These are phyloP conservation scores for Prochilodus magdalenae DNA, from an alignment of 2,113 vertebrate genomes.

Conservation along the genomic window DNA sequence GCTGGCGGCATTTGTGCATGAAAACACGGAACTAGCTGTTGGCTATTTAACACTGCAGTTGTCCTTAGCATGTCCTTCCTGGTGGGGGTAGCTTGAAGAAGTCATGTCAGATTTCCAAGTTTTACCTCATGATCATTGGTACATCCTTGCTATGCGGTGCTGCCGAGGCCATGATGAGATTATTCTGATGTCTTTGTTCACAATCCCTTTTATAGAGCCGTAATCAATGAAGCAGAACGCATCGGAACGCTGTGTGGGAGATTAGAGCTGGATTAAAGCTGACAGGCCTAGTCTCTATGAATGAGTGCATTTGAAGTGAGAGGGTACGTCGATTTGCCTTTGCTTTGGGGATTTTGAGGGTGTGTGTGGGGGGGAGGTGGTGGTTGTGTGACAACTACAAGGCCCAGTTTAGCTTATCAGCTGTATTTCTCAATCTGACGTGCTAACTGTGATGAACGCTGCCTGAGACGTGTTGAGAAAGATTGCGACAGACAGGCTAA, in stretches of 20 bases:
- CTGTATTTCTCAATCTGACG: constrained; percentile 22
- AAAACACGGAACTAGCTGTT: too few relatives aligned
- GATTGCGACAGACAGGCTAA: constrained; percentile 22
- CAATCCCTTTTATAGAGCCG: constrained; percentile 38
- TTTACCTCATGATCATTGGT: background rate
- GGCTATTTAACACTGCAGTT: background rate
- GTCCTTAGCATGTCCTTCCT: background rate
- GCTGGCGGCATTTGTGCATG: too few relatives aligned
- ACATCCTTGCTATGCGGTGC: constrained; percentile 16
- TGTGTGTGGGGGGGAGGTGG: background rate
- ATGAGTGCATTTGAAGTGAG: constrained; percentile 35
- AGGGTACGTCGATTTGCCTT: constrained; percentile 29
- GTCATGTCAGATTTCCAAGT: background rate
- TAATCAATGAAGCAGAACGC: constrained; percentile 52
- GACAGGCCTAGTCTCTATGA: constrained; percentile 32
- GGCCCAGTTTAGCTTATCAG: background rate
- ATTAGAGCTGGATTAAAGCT: constrained; percentile 44
- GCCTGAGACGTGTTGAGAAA: constrained; percentile 4
- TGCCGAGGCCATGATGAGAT: constrained; percentile 41
- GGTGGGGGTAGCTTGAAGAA: background rate
- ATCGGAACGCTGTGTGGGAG: constrained; percentile 21
- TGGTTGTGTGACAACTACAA: constrained; percentile 2
- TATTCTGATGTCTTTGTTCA: constrained; percentile 47
- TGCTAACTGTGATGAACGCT: constrained; percentile 3
- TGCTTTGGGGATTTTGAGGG: constrained; percentile 24